These are phyloP conservation scores for Parnassius orleans DNA, from an alignment of 2,888 invertebrate genomes.

Conservation along the genomic window DNA sequence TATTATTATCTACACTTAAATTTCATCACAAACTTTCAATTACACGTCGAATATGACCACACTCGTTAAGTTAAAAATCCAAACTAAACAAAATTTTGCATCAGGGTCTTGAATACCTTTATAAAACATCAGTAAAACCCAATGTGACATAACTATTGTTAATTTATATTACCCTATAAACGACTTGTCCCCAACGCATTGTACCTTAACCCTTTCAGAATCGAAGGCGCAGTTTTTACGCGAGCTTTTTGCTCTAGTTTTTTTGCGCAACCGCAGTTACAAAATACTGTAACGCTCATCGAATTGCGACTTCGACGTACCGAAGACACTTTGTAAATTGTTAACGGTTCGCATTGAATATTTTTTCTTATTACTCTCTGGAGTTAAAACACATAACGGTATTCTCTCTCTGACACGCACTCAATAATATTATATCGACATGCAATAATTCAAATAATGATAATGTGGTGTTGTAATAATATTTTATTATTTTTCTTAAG, in stretches of 20 bases:
- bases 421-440: no score
- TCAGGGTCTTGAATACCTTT: constrained; percentile 58
- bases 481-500: no score
- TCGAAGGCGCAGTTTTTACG: constrained; percentile 49
- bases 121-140: constrained; percentile 61
- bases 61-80: constrained; percentile 57
- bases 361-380: constrained; percentile 18
- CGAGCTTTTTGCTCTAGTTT: constrained; percentile 69
- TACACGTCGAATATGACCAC: constrained; percentile 43
- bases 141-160: constrained; percentile 65
- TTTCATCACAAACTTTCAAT: neutral
- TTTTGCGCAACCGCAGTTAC: constrained; percentile 68
- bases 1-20: neutral
- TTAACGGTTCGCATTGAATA: constrained; percentile 34
- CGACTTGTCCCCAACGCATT: constrained; percentile 52
- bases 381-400: constrained; percentile 18
- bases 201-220: constrained; percentile 61
- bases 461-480: no score
- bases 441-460: no score
- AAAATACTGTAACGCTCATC: constrained; percentile 62
- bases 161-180: constrained; percentile 68
- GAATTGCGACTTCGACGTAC: constrained; percentile 25
- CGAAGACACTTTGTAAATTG: constrained; percentile 40
- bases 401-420: neutral
- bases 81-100: constrained; percentile 59